Base-by-base conservation (phyloP, 1,140 invertebrate genomes). In the Pseudomyrmex dendroicus region DNA sequence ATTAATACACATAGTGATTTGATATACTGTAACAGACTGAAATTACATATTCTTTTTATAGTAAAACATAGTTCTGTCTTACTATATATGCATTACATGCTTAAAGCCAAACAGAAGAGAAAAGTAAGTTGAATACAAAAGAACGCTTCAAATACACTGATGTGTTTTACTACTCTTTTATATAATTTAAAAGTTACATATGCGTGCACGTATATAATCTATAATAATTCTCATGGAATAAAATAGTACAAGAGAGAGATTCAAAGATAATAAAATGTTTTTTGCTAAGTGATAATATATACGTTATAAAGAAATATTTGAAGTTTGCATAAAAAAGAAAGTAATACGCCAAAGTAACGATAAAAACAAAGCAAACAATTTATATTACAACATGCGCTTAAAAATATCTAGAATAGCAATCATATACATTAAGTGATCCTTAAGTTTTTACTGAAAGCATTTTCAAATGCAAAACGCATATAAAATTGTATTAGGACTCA, bases 401-500 rank as follows among this genome's bases (percentile, higher is more conserved):
- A 50, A 70, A 70, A 59, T 57, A 12, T 70, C 25, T 80, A 12
- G 10, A 50, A 54, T 20, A 20, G 20, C 20, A 20, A 20, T 20
- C 17, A 46, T 48, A 48, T 70, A 50, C 35, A 80, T 59, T 17
- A 35, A 70, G 22, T 15, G 17, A 80, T 68, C 25, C 10, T 84
- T 9, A 46, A 44, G 7, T 35, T 54, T 80, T 59, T 25, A 35
- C 73, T 57, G 48, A 57, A 82, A 88, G 63, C 73, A 77, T 74
- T 62, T 73, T 63, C 68, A 86, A 85, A 87, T 88, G 83, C 83
- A 70, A 88, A 86, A 89, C 72, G 67, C 59, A 56, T 67, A 76
- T 76, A 62, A 84, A 86, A 88, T 82, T 85, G 78, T 84, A 72
- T 84, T 73, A 73, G 76, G 74, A 92, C 91, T 92, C 89, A 91